These are phyloP conservation scores for Clarias magur DNA, from an alignment of 2,113 vertebrate genomes.

Conservation along the genomic window DNA sequence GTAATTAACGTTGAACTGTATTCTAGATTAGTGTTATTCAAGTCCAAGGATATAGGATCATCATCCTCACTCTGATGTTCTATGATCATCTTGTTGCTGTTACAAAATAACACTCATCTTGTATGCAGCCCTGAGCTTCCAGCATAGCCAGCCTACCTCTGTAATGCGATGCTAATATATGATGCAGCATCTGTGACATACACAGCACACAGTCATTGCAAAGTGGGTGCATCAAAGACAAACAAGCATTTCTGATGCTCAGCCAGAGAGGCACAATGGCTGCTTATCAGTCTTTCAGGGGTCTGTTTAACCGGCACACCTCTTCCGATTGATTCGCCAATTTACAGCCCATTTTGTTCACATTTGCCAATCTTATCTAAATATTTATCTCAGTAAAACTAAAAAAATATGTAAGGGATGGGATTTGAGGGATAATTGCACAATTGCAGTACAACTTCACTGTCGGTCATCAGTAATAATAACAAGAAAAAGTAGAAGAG, in stretches of 20 bases:
- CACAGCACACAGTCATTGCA: constrained; percentile 38
- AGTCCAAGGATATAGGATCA: background rate
- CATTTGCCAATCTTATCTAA: background rate
- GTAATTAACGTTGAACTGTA: too few species aligned
- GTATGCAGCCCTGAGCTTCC: background rate
- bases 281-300: constrained; percentile 48
- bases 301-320: constrained; percentile 22
- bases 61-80: background rate
- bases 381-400: constrained; percentile 25
- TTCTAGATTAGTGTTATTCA: background rate
- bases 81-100: constrained; percentile 12
- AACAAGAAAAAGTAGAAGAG: background rate
- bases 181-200: constrained; percentile 19
- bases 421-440: background rate
- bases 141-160: constrained; percentile 21
- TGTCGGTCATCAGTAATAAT: background rate
- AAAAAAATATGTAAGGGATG: constrained; percentile 20
- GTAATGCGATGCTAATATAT: constrained; percentile 42
- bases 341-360: constrained; percentile 1
- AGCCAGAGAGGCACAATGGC: constrained; percentile 34
- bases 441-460: too few species aligned
- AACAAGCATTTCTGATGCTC: constrained; percentile 43
- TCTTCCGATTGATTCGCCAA: constrained; percentile 22
- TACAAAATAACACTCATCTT: background rate
- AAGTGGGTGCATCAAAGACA: constrained; percentile 43